A percentile compares a stretch with the other conserved stretches of the same genome.
phyloP scores from a whole-genome alignment of 92 coral and sea anemone species.

The Paramuricea clavata region DNA sequence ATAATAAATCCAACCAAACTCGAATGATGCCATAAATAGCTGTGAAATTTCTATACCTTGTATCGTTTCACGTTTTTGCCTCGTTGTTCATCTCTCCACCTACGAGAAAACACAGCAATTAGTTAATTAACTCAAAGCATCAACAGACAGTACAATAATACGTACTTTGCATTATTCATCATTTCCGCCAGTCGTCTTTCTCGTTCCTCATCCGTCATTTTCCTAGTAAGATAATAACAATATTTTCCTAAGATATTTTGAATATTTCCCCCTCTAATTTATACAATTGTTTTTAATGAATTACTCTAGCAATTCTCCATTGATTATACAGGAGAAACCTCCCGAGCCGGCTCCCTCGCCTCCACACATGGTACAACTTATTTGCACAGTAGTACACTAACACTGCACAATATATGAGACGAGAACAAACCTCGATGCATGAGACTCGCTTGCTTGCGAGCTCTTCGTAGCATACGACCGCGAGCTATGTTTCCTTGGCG shows the following conservation, averaged over 20 bases:
- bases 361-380: too few species aligned
- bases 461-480: slow-evolving; percentile 64
- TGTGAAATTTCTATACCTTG: slow-evolving; percentile 60
- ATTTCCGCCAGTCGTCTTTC: slow-evolving; percentile 89
- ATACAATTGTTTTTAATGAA: not conserved
- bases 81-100: slow-evolving; percentile 96
- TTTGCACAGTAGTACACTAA: not conserved
- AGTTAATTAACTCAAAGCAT: not conserved
- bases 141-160: not conserved
- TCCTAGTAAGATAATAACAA: slow-evolving; percentile 54
- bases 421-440: slow-evolving; percentile 76
- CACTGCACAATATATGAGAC: not conserved
- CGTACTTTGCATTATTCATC: slow-evolving; percentile 95
- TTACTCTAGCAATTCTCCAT: not conserved
- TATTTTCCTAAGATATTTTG: too few species aligned
- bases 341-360: too few species aligned
- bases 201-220: slow-evolving; percentile 84
- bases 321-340: too few species aligned
- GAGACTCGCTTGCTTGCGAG: slow-evolving; percentile 67
- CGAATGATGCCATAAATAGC: too few species aligned
- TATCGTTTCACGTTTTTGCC: slow-evolving; percentile 79
- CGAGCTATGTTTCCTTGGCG: slow-evolving; percentile 36
- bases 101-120: not conserved
- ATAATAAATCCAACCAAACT: too few species aligned
- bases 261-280: too few species aligned